phyloP scores from a whole-genome alignment of 2,113 vertebrate species.

The Argyrosomus japonicus region DNA sequence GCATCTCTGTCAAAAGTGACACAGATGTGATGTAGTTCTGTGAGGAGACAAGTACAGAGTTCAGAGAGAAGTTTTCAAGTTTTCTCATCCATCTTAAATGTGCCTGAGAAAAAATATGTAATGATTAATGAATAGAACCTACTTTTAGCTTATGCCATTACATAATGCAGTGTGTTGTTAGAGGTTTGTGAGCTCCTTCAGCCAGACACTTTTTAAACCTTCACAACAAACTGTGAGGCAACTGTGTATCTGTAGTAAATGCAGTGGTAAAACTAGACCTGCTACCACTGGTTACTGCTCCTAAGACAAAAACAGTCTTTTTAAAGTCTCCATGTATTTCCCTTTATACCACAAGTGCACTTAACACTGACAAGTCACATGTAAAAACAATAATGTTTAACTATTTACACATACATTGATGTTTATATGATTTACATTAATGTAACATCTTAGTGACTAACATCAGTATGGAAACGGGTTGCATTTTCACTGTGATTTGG shows the following conservation, averaged over 20 bases:
- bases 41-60: constrained; percentile 1
- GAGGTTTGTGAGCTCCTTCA: constrained; percentile 8
- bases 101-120: constrained; percentile 11
- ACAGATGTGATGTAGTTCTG: background rate
- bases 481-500: constrained; percentile 41
- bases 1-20: background rate
- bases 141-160: constrained; percentile 32
- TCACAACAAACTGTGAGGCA: background rate
- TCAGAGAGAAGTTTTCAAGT: constrained; percentile 25
- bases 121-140: constrained; percentile 41
- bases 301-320: background rate
- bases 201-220: constrained; percentile 20
- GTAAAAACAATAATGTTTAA: background rate
- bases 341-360: background rate
- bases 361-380: background rate
- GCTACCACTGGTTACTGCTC: background rate
- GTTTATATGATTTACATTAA: background rate
- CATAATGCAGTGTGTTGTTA: constrained; percentile 39
- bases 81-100: constrained; percentile 20
- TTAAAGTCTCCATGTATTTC: background rate
- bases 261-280: background rate
- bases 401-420: background rate
- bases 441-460: background rate
- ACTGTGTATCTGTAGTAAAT: background rate
- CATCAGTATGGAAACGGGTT: constrained; percentile 26